Evolutionary conservation across 1,140 invertebrate genomes (phyloP), one percentile per base, ranked within the genome.

Genomic region (Lasioglossum baleicum): DNA sequence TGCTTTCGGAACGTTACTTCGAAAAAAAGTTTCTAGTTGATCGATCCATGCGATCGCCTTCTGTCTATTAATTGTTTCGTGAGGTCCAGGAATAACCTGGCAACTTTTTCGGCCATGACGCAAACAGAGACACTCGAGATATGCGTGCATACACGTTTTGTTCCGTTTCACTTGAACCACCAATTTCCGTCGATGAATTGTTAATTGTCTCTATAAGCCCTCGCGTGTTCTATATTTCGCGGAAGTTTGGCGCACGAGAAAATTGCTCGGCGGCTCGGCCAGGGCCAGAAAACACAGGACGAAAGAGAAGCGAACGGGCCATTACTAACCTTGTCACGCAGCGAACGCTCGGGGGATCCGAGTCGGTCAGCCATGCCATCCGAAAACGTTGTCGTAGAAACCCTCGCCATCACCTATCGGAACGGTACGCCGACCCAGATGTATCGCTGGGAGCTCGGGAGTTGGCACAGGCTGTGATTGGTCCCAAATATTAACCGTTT

Each of bases 271-370:
- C 13, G 51, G 60, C n/a, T 35, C 17, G 48, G 13, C 26, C 11
- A 2, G 15, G 26, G 26, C 6, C 56, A 26, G 31, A 26, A 26
- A 26, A 63, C 2, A 63, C 2, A 1, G 31, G 61, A 5, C 35
- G 48, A 15, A n/a, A 56, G 48, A 26, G 75, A 44, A 35, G 44
- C 20, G 75, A 40, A 35, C 60, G 75, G 35, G 26, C 26, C 75
- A 78, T 78, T 72, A 17, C 56, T 79, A 79, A 79, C 56, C 76
- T 69, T 15, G 51, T 79, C 69, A 79, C 61, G 76, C 26, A 42
- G 61, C 35, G 51, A 58, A 66, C 61, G 69, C 61, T 79, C 48
- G 69, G 48, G 76, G 61, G 51, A 65, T 66, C 11, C 61, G 63
- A 66, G 40, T 65, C 40, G 69, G 76, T 73, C 60, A 73, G 8